Evolutionary conservation across 2,113 vertebrate genomes (phyloP).

Genomic region (Scophthalmus maximus): DNA sequence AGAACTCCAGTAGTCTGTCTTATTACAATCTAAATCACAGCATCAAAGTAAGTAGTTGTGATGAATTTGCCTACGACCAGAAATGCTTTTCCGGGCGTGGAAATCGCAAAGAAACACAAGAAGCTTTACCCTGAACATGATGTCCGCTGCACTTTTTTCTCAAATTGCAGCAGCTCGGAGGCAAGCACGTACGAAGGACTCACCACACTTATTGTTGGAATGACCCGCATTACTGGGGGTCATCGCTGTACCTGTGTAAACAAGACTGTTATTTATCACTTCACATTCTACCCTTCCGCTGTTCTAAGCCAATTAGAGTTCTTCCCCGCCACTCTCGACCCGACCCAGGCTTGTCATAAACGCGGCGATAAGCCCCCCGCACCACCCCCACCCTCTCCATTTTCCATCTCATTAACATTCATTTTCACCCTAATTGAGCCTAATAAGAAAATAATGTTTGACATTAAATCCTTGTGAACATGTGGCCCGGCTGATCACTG

Average conservation of each 20-base stretch:
- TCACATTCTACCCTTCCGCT: conserved; percentile 44
- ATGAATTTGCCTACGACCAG: background rate
- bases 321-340: conserved; percentile 33
- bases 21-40: background rate
- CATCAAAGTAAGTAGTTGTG: background rate
- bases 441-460: conserved; percentile 88
- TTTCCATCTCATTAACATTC: conserved; percentile 92
- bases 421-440: conserved; percentile 87
- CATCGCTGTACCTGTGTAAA: conserved; percentile 67
- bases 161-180: conserved; percentile 23
- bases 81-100: background rate
- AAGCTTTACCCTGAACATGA: background rate
- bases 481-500: conserved; percentile 63
- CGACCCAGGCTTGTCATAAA: conserved; percentile 48
- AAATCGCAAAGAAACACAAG: background rate
- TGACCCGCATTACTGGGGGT: conserved; percentile 64
- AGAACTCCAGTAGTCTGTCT: background rate
- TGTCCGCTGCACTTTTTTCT: background rate
- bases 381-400: conserved; percentile 74
- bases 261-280: conserved; percentile 67
- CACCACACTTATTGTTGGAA: conserved; percentile 7
- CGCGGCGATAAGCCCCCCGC: conserved; percentile 31
- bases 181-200: conserved; percentile 30
- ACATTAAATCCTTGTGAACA: conserved; percentile 80
- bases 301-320: conserved; percentile 64